Evolutionary conservation across 2,797 vertebrate genomes (phyloP).

Genomic region (Arnoldichthys spilopterus): DNA sequence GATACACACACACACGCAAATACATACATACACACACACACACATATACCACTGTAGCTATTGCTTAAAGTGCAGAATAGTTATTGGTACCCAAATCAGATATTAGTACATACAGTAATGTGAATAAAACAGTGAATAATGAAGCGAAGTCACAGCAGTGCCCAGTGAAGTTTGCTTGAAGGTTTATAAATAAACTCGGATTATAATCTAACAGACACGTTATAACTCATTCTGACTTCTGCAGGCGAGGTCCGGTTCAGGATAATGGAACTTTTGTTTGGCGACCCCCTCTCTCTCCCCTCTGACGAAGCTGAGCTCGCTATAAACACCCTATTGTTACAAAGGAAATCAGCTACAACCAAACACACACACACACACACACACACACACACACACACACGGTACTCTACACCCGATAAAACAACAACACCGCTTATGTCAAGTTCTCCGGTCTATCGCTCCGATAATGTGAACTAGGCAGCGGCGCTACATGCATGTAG

Average conservation of each 20-base stretch:
- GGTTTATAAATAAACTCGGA: neutral
- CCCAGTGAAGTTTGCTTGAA: no score
- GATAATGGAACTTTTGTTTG: conserved; percentile 19
- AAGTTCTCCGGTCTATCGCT: neutral
- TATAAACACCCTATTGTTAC: conserved; percentile 32
- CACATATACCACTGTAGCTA: no score
- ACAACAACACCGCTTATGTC: neutral
- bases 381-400: no score
- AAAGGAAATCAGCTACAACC: neutral
- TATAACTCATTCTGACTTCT: neutral
- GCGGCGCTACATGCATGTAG: neutral
- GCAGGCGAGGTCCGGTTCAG: neutral
- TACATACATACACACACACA: no score
- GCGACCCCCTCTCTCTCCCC: conserved; percentile 50
- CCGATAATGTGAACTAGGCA: neutral
- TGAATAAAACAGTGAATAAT: no score
- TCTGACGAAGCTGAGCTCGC: conserved; percentile 1
- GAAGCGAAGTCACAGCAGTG: no score
- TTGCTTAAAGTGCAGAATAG: no score
- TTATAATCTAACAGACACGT: neutral
- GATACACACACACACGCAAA: no score
- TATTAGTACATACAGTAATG: no score
- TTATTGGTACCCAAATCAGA: no score
- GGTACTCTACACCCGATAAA: neutral
- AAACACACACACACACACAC: neutral